Conservation (phyloP, 2,113 vertebrate species). For the Catagonus wagneri region DNA sequence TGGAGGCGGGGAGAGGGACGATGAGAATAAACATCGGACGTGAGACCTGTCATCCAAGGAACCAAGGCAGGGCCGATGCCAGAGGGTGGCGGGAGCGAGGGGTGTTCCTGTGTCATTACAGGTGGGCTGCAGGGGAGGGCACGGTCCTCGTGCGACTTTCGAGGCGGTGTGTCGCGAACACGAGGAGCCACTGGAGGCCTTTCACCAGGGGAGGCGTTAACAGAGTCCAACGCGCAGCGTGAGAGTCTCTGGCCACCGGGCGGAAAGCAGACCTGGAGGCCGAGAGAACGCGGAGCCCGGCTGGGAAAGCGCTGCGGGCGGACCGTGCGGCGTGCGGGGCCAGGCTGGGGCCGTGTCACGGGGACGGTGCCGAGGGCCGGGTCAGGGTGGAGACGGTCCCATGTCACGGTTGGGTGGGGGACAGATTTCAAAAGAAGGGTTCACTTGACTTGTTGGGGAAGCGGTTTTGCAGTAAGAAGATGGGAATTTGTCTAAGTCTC, state of each 20-base stretch:
- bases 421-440: neutral
- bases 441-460: neutral
- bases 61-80: neutral
- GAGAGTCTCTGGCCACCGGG: neutral
- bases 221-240: neutral
- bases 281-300: neutral
- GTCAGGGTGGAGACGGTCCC: neutral
- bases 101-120: rapidly evolving
- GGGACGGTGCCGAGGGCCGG: neutral
- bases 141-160: neutral
- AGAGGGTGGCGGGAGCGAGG: rapidly evolving
- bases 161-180: neutral
- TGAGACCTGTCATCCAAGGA: rapidly evolving
- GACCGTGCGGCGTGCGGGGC: rapidly evolving
- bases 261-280: neutral
- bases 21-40: neutral
- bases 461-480: neutral
- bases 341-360: rapidly evolving
- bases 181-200: neutral
- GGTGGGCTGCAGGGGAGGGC: rapidly evolving
- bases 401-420: neutral
- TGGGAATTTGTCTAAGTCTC: rapidly evolving
- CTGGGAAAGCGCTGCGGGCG: neutral
- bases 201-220: neutral
- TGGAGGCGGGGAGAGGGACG: neutral